Percentiles rank a stretch among this genome's conserved stretches.
These are phyloP conservation scores for Perca fluviatilis DNA, from an alignment of 2,113 vertebrate genomes.

Conservation along the genomic window DNA sequence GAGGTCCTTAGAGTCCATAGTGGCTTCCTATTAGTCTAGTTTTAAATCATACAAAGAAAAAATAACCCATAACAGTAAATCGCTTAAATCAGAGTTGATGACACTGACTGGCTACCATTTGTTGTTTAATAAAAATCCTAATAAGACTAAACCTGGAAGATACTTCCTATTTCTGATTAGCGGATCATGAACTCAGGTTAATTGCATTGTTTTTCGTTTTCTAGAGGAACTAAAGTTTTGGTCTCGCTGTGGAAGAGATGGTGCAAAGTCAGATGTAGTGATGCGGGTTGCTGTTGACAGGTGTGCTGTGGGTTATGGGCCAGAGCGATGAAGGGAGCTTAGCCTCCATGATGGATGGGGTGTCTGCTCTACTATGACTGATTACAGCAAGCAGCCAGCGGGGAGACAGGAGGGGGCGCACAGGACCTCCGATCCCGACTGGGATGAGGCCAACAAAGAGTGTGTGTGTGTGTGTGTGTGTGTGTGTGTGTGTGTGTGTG, in stretches of 20 bases:
- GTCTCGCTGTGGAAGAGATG: slow-evolving; percentile 37
- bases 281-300: slow-evolving; percentile 51
- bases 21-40: background rate
- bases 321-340: slow-evolving; percentile 69
- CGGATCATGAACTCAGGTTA: background rate
- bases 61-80: background rate
- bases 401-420: slow-evolving; percentile 52
- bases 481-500: slow-evolving; percentile 19
- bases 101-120: background rate
- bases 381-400: slow-evolving; percentile 71
- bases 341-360: slow-evolving; percentile 72
- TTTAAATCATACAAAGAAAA: background rate
- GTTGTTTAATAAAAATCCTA: background rate
- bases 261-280: slow-evolving; percentile 62
- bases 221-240: slow-evolving; percentile 48
- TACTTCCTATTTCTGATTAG: background rate
- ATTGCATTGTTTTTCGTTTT: background rate
- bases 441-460: slow-evolving; percentile 53
- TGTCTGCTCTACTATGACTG: slow-evolving; percentile 70
- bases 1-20: background rate
- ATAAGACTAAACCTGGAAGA: background rate
- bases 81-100: background rate
- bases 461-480: slow-evolving; percentile 15
- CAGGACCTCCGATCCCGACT: slow-evolving; percentile 38
- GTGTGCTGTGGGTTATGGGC: slow-evolving; percentile 55